Evolutionary conservation across 2,113 vertebrate genomes (phyloP).

Genomic region (Pituophis catenifer): DNA sequence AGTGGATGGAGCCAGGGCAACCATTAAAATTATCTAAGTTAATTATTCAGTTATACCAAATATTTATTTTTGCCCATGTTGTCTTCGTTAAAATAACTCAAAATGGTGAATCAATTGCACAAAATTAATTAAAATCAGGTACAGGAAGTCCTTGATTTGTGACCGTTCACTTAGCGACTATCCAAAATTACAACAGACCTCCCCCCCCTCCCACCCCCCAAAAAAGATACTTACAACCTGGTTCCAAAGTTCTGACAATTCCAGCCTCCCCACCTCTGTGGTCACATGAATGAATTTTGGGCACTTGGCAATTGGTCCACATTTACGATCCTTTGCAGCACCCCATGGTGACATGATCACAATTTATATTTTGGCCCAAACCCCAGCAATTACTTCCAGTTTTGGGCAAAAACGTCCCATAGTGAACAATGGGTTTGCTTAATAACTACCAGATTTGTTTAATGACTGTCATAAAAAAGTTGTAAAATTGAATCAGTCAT

Average conservation of each 20-base stretch:
- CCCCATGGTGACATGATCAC: not conserved
- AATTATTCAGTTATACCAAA: not conserved
- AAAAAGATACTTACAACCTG: not conserved
- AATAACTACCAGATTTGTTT: not conserved
- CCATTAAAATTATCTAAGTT: not conserved
- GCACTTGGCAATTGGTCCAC: no score
- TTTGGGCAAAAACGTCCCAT: not conserved
- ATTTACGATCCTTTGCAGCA: not conserved
- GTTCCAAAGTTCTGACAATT: no score
- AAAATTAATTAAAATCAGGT: not conserved
- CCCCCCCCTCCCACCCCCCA: no score
- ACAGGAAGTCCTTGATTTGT: not conserved
- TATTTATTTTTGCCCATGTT: not conserved
- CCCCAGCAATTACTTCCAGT: not conserved
- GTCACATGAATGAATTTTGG: not conserved
- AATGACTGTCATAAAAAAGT: not conserved
- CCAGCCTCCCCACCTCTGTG: no score
- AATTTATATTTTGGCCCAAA: not conserved
- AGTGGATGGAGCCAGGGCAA: not conserved
- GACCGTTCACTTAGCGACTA: not conserved
- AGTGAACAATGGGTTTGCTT: not conserved
- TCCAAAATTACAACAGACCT: not conserved
- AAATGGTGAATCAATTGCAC: not conserved
- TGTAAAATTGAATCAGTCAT: not conserved
- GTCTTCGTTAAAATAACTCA: not conserved